Percentiles rank a stretch among this genome's conserved stretches.
Conservation (phyloP, 2,797 vertebrate species). For the Sebastes matsubarae region DNA sequence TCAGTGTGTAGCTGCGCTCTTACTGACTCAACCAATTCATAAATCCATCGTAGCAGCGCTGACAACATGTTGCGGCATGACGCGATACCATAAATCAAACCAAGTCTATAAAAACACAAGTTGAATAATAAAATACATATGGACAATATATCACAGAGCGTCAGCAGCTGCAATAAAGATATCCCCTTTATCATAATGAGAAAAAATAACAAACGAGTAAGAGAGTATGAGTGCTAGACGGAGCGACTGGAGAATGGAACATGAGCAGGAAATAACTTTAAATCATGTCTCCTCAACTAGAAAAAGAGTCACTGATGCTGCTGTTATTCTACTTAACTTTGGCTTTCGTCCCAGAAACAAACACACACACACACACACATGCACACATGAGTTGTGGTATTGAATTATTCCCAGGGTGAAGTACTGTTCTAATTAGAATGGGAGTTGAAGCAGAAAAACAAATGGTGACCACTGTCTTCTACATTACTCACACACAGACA, state of each 20-base stretch:
- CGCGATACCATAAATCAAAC: neutral
- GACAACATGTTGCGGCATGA: neutral
- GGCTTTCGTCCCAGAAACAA: slow-evolving; percentile 19
- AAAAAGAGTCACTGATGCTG: slow-evolving; percentile 24
- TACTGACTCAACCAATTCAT: neutral
- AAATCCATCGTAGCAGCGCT: neutral
- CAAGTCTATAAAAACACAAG: neutral
- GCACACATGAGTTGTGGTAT: slow-evolving; percentile 3
- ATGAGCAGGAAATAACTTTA: neutral
- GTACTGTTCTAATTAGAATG: slow-evolving; percentile 47
- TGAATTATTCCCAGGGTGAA: slow-evolving; percentile 35
- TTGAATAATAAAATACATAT: slow-evolving; percentile 1
- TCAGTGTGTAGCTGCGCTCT: neutral
- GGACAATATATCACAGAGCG: neutral
- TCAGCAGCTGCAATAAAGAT: neutral
- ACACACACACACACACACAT: neutral
- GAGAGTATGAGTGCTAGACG: neutral
- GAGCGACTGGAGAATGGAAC: neutral
- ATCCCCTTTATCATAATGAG: slow-evolving; percentile 4
- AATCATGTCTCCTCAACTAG: slow-evolving; percentile 10
- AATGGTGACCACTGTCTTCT: slow-evolving; percentile 28
- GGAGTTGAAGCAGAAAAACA: slow-evolving; percentile 22
- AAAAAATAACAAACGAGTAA: slow-evolving; percentile 19
- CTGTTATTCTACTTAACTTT: slow-evolving; percentile 45
- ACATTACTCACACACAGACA: neutral